Percentiles rank a stretch among this genome's conserved stretches.
Evolutionary conservation across 2,113 vertebrate genomes (phyloP).

Genomic region (Ceuthmochares aereus): DNA sequence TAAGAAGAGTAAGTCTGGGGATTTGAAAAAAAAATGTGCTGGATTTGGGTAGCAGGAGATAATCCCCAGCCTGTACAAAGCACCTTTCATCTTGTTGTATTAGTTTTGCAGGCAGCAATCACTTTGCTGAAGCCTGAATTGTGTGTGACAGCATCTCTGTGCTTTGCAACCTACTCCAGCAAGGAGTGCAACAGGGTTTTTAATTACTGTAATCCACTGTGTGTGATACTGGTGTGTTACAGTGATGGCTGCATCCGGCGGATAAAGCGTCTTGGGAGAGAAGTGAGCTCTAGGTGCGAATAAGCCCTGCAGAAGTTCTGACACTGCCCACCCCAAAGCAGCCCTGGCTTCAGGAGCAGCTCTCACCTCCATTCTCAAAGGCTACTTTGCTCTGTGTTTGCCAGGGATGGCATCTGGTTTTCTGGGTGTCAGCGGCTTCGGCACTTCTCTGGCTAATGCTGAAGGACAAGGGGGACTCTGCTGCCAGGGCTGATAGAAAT

Average conservation of each 20-base stretch:
- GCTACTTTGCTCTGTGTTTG: neutral
- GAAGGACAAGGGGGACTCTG: constrained; percentile 44
- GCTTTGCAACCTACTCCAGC: neutral
- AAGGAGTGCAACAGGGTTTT: neutral
- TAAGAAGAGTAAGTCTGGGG: neutral
- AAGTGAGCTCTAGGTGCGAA: neutral
- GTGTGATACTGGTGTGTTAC: neutral
- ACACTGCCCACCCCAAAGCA: neutral
- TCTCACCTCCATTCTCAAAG: neutral
- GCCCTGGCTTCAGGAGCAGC: neutral
- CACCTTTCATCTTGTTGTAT: neutral
- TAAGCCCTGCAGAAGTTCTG: neutral
- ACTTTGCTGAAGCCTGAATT: neutral
- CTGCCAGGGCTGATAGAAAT: constrained; percentile 42
- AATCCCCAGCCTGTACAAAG: neutral
- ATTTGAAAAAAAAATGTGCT: neutral
- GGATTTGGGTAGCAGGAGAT: constrained; percentile 19
- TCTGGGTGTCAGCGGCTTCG: constrained; percentile 22
- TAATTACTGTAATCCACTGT: neutral
- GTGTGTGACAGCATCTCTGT: neutral
- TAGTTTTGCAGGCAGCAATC: neutral
- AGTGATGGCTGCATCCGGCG: neutral
- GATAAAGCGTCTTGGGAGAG: neutral
- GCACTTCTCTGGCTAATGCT: constrained; percentile 22
- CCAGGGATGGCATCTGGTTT: neutral